These are phyloP conservation scores for Philereme vetulata DNA, from an alignment of 2,888 invertebrate species.

Conservation along the genomic window DNA sequence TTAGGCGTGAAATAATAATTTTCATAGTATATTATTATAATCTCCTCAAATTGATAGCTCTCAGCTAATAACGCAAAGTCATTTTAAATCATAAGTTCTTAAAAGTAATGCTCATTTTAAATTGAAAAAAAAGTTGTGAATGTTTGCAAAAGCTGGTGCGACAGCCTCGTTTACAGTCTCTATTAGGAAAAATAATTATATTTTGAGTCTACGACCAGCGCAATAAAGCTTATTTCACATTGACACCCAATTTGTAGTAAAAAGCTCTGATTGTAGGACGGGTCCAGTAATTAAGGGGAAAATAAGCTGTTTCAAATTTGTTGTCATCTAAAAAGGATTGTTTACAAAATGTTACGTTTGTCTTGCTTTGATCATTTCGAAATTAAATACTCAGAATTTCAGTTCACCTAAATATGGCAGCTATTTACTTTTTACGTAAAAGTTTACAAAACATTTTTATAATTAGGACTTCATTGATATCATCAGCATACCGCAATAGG, in stretches of 20 bases:
- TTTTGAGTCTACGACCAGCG: background rate
- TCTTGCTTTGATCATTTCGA: background rate
- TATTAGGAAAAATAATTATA: background rate
- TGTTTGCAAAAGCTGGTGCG: background rate
- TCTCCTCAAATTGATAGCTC: too few species aligned
- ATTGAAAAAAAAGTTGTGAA: background rate
- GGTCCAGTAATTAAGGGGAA: conserved; percentile 5
- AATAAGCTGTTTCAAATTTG: conserved; percentile 14
- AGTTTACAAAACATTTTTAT: too few species aligned
- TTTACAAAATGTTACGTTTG: conserved; percentile 12
- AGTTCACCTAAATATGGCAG: background rate
- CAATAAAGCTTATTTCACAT: background rate
- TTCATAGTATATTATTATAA: too few species aligned
- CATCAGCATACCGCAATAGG: too few species aligned
- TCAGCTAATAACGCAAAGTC: too few species aligned
- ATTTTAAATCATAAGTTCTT: too few species aligned
- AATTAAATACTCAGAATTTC: background rate
- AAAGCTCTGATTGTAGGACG: background rate
- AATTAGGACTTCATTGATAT: too few species aligned
- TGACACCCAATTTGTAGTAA: background rate
- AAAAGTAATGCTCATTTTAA: background rate
- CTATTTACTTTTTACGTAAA: too few species aligned
- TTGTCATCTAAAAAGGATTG: conserved; percentile 3
- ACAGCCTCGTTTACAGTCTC: background rate
- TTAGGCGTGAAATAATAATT: too few species aligned